Conservation (phyloP, 2,888 invertebrate species). For the Nymphalis polychloros region DNA sequence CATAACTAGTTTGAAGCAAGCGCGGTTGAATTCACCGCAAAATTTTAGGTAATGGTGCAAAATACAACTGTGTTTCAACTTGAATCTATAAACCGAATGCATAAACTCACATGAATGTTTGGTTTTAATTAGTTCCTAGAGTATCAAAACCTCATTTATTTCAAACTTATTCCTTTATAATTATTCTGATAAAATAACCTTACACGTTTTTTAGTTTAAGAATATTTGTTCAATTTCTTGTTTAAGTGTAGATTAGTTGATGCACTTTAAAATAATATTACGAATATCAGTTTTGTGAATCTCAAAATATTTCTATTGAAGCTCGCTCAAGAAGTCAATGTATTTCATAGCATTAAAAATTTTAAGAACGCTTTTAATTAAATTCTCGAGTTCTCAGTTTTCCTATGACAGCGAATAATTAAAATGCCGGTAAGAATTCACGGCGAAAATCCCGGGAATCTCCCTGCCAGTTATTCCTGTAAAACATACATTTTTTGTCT, state of each 20-base stretch:
- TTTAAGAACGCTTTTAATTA: conserved; percentile 58
- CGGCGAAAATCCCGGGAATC: conserved; percentile 52
- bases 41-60: conserved; percentile 8
- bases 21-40: conserved; percentile 1
- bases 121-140: background rate
- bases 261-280: background rate
- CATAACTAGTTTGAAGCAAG: conserved; percentile 16
- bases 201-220: background rate
- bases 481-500: conserved; percentile 54
- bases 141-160: background rate
- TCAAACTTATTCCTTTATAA: background rate
- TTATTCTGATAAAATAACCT: background rate
- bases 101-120: background rate
- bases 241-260: background rate
- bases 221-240: background rate
- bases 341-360: conserved; percentile 29
- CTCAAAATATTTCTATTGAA: conserved; percentile 7
- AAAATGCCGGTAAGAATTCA: conserved; percentile 58
- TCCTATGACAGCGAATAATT: conserved; percentile 66
- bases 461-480: conserved; percentile 49
- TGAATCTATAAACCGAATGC: conserved; percentile 6
- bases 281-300: background rate
- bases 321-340: conserved; percentile 11
- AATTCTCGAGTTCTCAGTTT: conserved; percentile 65
- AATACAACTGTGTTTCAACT: conserved; percentile 5